Percentiles rank a stretch among this genome's conserved stretches.
These are phyloP conservation scores for Hoplodrina ambigua DNA, from an alignment of 2,888 invertebrate genomes.

Conservation along the genomic window DNA sequence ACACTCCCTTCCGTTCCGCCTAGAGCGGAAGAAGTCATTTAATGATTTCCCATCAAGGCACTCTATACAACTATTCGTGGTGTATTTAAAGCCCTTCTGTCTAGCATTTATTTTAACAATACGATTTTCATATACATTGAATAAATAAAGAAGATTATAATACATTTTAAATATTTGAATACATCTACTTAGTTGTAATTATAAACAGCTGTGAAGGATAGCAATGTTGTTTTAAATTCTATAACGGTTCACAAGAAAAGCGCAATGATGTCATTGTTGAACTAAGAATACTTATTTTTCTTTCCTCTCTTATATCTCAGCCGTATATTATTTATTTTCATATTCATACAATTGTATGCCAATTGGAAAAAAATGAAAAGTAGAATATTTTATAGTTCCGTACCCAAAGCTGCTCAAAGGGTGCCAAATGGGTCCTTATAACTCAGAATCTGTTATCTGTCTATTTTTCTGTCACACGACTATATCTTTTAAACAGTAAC, in stretches of 20 bases:
- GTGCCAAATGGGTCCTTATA: too few relatives aligned
- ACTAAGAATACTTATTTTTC: conserved; percentile 17
- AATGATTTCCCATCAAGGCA: too few relatives aligned
- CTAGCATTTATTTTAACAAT: too few relatives aligned
- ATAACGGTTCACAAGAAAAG: conserved; percentile 30
- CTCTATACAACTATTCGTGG: too few relatives aligned
- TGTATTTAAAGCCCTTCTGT: too few relatives aligned
- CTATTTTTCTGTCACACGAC: too few relatives aligned
- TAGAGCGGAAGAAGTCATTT: too few relatives aligned
- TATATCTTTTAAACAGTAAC: too few relatives aligned
- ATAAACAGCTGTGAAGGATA: conserved; percentile 39
- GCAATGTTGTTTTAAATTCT: conserved; percentile 38
- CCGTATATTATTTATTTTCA: conserved; percentile 6
- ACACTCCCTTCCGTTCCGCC: too few relatives aligned
- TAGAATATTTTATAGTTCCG: background rate
- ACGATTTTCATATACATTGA: background rate
- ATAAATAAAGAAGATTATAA: conserved; percentile 10
- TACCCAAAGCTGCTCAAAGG: too few relatives aligned
- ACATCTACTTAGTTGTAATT: conserved; percentile 1
- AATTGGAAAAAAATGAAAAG: background rate
- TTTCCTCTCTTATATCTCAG: conserved; percentile 4
- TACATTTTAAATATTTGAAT: conserved; percentile 17
- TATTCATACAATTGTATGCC: background rate
- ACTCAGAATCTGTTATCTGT: too few relatives aligned
- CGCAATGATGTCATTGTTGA: conserved; percentile 44